Evolutionary conservation across 23 tunicate genomes (phyloP), one percentile per base, ranked within the genome.

Genomic region (Botrylloides violaceus): DNA sequence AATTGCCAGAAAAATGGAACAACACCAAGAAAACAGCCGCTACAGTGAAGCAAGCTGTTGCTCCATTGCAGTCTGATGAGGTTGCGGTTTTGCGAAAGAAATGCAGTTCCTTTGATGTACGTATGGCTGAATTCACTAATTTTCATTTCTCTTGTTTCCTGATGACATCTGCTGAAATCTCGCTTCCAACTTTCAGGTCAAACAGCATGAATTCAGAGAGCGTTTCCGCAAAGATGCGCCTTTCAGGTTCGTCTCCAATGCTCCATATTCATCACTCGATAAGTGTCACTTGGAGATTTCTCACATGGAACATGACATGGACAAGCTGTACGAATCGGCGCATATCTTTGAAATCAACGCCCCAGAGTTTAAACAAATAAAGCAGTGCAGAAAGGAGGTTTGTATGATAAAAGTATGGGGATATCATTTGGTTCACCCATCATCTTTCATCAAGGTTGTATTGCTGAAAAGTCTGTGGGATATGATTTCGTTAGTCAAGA

Each of bases 11-110:
- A 60, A 81, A 86, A 61, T 93, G 98, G 98, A 85, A 85, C 70
- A 93, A 93, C 84, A 93, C 98, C 15, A 93, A 93, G 84, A 93
- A 93, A 64, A 81, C 79, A 38, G 88, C 93, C 35, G 98, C 93
- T 31, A 81, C 84, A 4, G 94, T 85, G 32, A 93, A 93, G 62
- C 98, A 93, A 76, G 82, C 81, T 34, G 98, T 93, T 21, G 98
- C 98, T 59, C 94, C 98, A 20, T 78, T 85, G 48, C 98, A 93
- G 50, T 81, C 94, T 15, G 81, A 81, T 53, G 94, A 93, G 77
- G 94, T 93, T 56, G 94, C 98, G 31, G 61, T 83, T 23, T 58
- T 90, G 28, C 39, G 97, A 70, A 59, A 82, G 21, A 90, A 90
- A 39, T 90, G 97, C 82, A 79, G 84, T 76, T 49, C 92, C 9